These are phyloP conservation scores for Candoia aspera DNA, from an alignment of 2,113 vertebrate species.

Conservation along the genomic window DNA sequence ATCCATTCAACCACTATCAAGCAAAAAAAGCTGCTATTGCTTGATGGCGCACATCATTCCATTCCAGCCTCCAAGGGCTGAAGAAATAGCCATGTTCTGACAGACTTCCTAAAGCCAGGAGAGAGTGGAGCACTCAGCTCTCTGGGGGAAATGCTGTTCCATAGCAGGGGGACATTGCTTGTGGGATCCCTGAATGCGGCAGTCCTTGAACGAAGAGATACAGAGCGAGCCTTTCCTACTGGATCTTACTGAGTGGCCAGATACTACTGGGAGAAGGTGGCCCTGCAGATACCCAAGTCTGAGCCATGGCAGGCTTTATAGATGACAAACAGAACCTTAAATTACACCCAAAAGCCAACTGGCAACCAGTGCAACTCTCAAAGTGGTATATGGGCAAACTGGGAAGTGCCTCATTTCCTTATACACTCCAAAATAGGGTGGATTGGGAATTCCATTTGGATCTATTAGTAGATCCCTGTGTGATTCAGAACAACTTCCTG, in stretches of 20 bases:
- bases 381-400: background rate
- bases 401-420: background rate
- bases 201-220: background rate
- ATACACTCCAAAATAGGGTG: background rate
- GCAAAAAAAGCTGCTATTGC: background rate
- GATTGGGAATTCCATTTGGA: background rate
- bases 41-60: background rate
- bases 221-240: background rate
- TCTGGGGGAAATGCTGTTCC: background rate
- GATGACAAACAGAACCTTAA: background rate
- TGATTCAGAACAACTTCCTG: background rate
- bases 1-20: background rate
- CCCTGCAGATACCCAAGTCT: background rate
- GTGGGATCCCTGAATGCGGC: background rate
- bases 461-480: background rate
- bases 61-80: no score
- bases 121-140: background rate
- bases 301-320: background rate
- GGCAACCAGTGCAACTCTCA: background rate
- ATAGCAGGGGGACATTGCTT: background rate
- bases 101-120: background rate
- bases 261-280: background rate
- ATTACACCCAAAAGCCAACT: background rate
- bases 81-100: background rate
- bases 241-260: background rate